These are phyloP conservation scores for Cygnus olor DNA, from an alignment of 2,797 vertebrate genomes.

Conservation along the genomic window DNA sequence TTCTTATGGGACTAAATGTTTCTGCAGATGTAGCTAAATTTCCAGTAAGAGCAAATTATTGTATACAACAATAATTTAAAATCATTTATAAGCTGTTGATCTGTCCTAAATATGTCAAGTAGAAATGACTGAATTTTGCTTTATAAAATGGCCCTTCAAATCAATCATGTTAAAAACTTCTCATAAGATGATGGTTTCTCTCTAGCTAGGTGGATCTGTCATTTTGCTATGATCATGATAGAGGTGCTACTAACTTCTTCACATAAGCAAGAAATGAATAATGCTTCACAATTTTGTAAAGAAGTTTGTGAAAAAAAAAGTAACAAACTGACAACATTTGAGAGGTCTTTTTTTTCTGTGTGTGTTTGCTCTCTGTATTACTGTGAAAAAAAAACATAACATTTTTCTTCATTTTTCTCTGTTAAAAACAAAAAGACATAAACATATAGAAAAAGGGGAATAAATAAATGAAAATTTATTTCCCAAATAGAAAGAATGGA, in stretches of 20 bases:
- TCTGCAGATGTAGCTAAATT: background rate
- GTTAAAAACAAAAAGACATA: background rate
- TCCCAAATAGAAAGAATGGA: background rate
- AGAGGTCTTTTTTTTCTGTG: background rate
- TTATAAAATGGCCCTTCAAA: conserved; percentile 13
- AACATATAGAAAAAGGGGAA: background rate
- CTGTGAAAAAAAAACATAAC: background rate
- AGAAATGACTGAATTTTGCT: conserved; percentile 24
- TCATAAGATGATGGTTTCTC: background rate
- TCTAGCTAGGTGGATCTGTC: background rate
- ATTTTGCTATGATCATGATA: background rate
- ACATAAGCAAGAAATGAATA: background rate
- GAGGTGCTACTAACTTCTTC: background rate
- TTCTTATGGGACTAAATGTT: background rate
- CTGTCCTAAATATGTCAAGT: background rate
- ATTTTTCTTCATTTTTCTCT: background rate
- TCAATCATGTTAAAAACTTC: background rate
- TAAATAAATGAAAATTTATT: background rate
- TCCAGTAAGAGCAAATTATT: background rate
- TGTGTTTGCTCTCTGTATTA: background rate
- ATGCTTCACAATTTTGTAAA: background rate
- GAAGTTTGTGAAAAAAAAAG: background rate
- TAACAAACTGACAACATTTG: background rate
- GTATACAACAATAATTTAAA: background rate
- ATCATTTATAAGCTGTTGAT: background rate